Percentiles rank a stretch among this genome's conserved stretches.
Conservation (phyloP, 2,888 invertebrate species). For the Pollenia labialis region DNA sequence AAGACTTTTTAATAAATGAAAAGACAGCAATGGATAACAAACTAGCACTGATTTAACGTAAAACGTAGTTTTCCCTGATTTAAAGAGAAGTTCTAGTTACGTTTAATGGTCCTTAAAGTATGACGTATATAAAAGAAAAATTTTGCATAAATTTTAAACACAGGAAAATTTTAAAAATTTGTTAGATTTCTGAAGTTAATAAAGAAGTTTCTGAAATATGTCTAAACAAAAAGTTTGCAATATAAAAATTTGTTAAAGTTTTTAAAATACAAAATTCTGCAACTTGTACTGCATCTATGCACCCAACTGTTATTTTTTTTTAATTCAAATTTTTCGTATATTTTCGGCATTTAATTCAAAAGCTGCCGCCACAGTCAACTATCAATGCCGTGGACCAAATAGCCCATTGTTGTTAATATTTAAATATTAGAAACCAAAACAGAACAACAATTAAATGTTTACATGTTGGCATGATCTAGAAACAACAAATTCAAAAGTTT, state of each 20-base stretch:
- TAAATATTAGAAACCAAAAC: constrained; percentile 45
- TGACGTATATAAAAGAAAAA: no score
- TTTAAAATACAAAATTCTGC: no score
- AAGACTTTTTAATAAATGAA: constrained; percentile 25
- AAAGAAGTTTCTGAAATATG: no score
- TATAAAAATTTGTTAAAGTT: no score
- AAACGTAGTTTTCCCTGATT: no score
- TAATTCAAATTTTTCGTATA: neutral
- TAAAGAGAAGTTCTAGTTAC: no score
- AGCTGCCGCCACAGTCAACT: constrained; percentile 49
- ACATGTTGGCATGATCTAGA: constrained; percentile 35
- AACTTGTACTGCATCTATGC: neutral
- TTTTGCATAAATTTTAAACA: no score
- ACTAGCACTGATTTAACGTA: neutral
- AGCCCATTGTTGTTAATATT: constrained; percentile 61
- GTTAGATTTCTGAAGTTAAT: no score
- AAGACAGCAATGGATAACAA: neutral
- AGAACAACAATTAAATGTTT: constrained; percentile 57
- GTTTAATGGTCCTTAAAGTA: no score
- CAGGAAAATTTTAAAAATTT: no score
- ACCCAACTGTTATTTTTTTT: neutral
- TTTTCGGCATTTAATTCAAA: constrained; percentile 40
- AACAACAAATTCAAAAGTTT: constrained; percentile 49
- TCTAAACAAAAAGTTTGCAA: no score
- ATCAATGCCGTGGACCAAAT: constrained; percentile 64